Evolutionary conservation across 2,888 invertebrate species (phyloP), one percentile per base, ranked within the genome.

Genomic region (Nomada ruficornis): DNA sequence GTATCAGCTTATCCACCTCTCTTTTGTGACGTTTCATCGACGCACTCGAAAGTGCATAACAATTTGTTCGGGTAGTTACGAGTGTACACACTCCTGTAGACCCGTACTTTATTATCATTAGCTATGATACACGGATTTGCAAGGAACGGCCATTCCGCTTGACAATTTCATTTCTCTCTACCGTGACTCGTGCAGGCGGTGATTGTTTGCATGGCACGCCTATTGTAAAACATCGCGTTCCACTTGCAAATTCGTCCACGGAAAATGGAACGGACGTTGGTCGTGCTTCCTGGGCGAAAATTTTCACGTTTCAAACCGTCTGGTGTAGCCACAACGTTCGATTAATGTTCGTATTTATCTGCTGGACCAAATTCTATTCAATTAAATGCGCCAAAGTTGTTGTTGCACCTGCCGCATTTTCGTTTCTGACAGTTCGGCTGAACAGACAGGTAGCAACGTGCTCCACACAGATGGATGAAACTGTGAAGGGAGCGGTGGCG

Each of bases 1-100:
- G 13, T 77, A 80, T 81, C 86, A 87, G 82, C 82, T 86, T 85
- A 87, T 89, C 89, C 84, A 86, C 86, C 87, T 86, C 88, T 71
- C 83, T 79, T 87, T 84, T 82, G 83, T 73, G 85, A 86, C 82
- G 86, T 89, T 88, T 86, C 85, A 87, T 87, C 84, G 85, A 62
- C 52, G 44, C 62, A 63, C 68, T 78, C 55, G 64, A 72, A 62
- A 44, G 59, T 47, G 67, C 47, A 69, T 18, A 69, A 77, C 78
- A 78, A 54, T 64, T 76, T 62, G 62, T 62, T 18, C 36, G 23
- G 18, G n/a, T 62, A 65, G 64, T 75, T 65, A 54, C 52, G 52
- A 50, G 42, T 42, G 44, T 20, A 29, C 42, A 36, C 13, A 20
- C 18, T 11, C 50, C 15, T 23, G 23, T 2, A 23, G 13, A 52